Evolutionary conservation across 2,113 vertebrate genomes (phyloP).

Genomic region (Bubo bubo): DNA sequence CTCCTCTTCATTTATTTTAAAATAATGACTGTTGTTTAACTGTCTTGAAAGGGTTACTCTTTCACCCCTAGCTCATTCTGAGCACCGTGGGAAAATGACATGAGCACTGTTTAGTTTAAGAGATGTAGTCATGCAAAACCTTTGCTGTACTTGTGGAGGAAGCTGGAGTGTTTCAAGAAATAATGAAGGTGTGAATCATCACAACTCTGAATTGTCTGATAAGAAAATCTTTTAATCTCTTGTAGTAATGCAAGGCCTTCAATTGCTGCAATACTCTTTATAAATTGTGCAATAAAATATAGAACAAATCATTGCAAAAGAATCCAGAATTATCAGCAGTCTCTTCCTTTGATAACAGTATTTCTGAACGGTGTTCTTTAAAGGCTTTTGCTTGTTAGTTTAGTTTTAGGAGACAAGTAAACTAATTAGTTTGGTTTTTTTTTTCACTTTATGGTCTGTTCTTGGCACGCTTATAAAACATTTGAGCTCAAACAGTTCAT

Average conservation of each 20-base stretch:
- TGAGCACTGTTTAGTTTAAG: slow-evolving; percentile 41
- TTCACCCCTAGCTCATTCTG: slow-evolving; percentile 54
- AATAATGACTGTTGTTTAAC: slow-evolving; percentile 56
- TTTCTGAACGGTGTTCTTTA: slow-evolving; percentile 36
- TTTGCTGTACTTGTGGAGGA: slow-evolving; percentile 55
- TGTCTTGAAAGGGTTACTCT: slow-evolving; percentile 63
- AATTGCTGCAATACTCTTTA: slow-evolving; percentile 36
- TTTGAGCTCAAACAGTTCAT: slow-evolving; percentile 1
- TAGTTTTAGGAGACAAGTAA: slow-evolving; percentile 31
- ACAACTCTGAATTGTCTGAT: slow-evolving; percentile 47
- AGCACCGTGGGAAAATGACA: slow-evolving; percentile 63
- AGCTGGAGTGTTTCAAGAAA: slow-evolving; percentile 57
- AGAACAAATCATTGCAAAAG: slow-evolving; percentile 35
- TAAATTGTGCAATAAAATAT: slow-evolving; percentile 56
- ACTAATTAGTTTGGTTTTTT: not conserved
- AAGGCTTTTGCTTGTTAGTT: slow-evolving; percentile 22
- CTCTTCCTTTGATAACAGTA: slow-evolving; percentile 29
- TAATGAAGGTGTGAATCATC: slow-evolving; percentile 69
- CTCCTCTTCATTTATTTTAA: slow-evolving; percentile 60
- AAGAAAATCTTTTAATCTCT: slow-evolving; percentile 61
- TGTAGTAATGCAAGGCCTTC: not conserved
- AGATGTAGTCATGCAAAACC: slow-evolving; percentile 68
- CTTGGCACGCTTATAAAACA: slow-evolving; percentile 10
- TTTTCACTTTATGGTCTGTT: slow-evolving; percentile 20
- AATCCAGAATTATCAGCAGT: slow-evolving; percentile 13